These are phyloP conservation scores for Microcebus ravelobensis DNA, from an alignment of 2,113 vertebrate genomes.

Conservation along the genomic window DNA sequence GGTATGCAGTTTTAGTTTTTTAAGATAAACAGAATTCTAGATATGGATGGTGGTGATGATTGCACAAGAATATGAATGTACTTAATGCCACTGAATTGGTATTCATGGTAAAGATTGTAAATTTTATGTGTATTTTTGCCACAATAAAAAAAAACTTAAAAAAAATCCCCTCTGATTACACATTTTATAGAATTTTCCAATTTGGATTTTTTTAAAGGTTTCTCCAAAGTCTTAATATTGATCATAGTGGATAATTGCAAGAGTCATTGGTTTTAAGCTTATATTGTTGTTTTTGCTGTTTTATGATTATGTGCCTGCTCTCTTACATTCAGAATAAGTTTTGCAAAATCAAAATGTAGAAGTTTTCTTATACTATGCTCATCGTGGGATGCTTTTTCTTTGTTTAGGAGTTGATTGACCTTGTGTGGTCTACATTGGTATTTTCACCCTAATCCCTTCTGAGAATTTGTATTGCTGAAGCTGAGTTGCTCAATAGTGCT, in stretches of 20 bases:
- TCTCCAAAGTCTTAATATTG: background rate
- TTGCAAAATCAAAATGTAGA: background rate
- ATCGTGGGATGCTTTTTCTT: background rate
- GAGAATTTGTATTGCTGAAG: constrained; percentile 16
- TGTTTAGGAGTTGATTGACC: background rate
- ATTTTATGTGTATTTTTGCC: background rate
- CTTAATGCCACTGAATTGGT: background rate
- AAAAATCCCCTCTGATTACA: background rate
- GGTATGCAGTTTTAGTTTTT: background rate
- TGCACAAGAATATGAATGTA: background rate
- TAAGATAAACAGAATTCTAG: background rate
- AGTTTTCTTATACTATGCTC: background rate
- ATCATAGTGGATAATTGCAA: background rate
- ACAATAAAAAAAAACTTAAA: background rate
- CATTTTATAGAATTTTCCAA: background rate
- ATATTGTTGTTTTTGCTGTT: background rate
- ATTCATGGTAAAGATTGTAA: background rate
- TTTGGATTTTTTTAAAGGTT: background rate
- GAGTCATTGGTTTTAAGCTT: background rate
- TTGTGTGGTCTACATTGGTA: background rate
- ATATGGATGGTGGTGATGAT: background rate
- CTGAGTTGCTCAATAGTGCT: background rate
- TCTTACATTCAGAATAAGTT: background rate
- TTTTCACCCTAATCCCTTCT: background rate
- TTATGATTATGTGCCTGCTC: background rate